Evolutionary conservation across 1,140 invertebrate genomes (phyloP), one percentile per base, ranked within the genome.

Genomic region (Ceratina calcarata): DNA sequence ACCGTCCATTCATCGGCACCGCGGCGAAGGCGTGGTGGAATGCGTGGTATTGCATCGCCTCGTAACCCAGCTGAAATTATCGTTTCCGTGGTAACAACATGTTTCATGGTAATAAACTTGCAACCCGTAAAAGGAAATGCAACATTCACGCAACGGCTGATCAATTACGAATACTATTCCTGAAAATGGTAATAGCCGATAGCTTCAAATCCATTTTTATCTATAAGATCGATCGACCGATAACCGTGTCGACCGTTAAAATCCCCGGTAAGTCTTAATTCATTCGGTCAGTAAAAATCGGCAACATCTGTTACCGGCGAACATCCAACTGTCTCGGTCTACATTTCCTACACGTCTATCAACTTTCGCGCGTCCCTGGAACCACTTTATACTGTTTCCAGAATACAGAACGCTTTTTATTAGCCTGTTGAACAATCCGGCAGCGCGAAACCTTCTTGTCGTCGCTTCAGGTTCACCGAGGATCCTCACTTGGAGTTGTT

Each of bases 381-480:
- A 4, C 22, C 4, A 24, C 8, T 18, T 68, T 12, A 13, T 12
- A 24, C n/a, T n/a, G n/a, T 37, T 20, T 45, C n/a, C 7, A 20
- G 20, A 15, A n/a, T 27, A 68, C 13, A 20, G 6, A 24, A 3
- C 7, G 53, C 74, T 66, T 66, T 58, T 75, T 60, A 45, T 76
- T 27, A 24, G 24, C n/a, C 32, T 20, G 13, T 12, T 0, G 15
- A 20, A 32, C 12, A n/a, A 20, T 61, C 20, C 16, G n/a, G n/a
- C n/a, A n/a, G n/a, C n/a, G 16, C 27, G n/a, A n/a, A 66, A 57
- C 81, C 66, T 75, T 72, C 37, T 10, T 10, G 37, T 45, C 37
- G 37, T 45, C 57, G 51, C 65, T 53, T n/a, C 53, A 67, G 27
- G n/a, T 24, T 83, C 49, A 66, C 76, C 83, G 85, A 85, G 85